Base-by-base conservation (phyloP, 2,797 vertebrate genomes). In the Leptoclinus maculatus region DNA sequence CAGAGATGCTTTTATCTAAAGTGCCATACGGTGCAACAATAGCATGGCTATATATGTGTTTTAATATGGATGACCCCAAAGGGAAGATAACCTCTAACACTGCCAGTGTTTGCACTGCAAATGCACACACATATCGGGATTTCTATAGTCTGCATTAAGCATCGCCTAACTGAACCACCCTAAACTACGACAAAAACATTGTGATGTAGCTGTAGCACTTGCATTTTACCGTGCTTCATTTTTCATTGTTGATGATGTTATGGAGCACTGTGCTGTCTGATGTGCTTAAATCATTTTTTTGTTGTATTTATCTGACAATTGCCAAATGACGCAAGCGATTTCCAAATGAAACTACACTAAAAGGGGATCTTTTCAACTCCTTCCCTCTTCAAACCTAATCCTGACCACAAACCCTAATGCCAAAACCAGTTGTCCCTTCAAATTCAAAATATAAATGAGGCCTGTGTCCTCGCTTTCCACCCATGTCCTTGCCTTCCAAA, bases 1-100 rank as follows among this genome's bases (percentile, higher is more conserved):
- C 23, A 25, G 11, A 57, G 27, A 72, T 2, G 62, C 76, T 83
- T 66, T 78, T 63, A 76, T 76, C 65, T 67, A 8, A 69, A 78
- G 78, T 51, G 45, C 41, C 27, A 34, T 9, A 14, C 27, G 8
- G 47, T 13, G 65, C 27, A 73, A 39, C 39, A 38, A 36, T 5
- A 43, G 36, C 16, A 56, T 2, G 25, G 49, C 17, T 56, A 12
- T 25, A n/a, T 38, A 9, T 14, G 21, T 64, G 38, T 39, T 43
- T 29, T 19, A 57, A 78, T 63, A 45, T 45, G 7, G 2, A 10
- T 4, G n/a, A 29, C 32, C 29, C 25, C 7, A n/a, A 25, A 38
- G 27, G 7, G 27, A 41, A 66, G 7, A 38, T 56, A 13, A 45
- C 56, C 57, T 67, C 12, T 2, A 32, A 54, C 21, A 4, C 74